phyloP scores from a whole-genome alignment of 2,113 vertebrate genomes.

The Daubentonia madagascariensis region DNA sequence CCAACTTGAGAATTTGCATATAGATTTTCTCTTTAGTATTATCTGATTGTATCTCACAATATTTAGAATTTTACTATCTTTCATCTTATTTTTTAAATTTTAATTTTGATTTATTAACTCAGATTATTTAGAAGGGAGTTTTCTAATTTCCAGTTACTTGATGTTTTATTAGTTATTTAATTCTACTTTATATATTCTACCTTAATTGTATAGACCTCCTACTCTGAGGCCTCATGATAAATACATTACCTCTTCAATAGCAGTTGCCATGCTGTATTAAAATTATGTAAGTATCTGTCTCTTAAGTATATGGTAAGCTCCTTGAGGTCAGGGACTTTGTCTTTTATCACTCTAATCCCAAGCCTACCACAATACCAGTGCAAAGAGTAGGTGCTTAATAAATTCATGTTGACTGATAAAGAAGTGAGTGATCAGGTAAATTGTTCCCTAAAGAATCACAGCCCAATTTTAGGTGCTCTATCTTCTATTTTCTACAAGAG shows the following conservation, averaged over 20 bases:
- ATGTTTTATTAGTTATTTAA: neutral
- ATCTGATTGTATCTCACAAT: neutral
- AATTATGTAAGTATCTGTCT: neutral
- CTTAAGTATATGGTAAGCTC: neutral
- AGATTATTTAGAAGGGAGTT: neutral
- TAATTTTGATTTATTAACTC: neutral
- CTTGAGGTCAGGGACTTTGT: neutral
- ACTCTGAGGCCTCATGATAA: neutral
- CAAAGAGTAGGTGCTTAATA: neutral
- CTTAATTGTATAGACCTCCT: neutral
- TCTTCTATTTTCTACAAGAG: neutral
- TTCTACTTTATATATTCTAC: neutral
- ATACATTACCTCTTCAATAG: neutral
- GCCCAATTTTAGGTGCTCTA: neutral
- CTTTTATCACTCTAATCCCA: neutral
- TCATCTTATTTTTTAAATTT: neutral
- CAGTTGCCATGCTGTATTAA: neutral
- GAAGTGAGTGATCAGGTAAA: neutral
- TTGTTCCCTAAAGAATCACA: neutral
- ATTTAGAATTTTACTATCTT: conserved; percentile 9
- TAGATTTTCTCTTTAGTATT: neutral
- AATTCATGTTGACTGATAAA: neutral
- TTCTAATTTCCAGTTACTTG: neutral
- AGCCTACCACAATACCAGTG: neutral
- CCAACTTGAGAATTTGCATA: conserved; percentile 9